Base-by-base conservation (phyloP, 2,888 invertebrate species). In the Dromius quadrimaculatus region DNA sequence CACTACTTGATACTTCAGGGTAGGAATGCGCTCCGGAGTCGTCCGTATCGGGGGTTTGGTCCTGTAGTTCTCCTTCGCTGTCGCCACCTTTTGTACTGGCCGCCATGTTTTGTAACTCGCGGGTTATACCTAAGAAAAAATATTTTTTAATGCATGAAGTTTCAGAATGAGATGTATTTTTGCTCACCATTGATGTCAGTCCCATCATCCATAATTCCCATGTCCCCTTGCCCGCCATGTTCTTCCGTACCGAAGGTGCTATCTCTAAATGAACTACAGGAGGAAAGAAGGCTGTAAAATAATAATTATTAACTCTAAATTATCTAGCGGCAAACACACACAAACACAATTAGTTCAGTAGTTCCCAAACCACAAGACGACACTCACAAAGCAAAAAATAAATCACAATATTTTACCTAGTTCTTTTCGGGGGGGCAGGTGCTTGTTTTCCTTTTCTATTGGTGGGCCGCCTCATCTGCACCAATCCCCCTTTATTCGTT, bases 381-480 rank as follows among this genome's bases (percentile, higher is more conserved):
- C 36, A 36, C 36, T 59, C 59, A 59, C 9, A 19, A 59, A 36
- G 36, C 59, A 59, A 41, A 59, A 34, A 20, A 59, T 36, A 34
- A 2, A 36, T 19, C 6, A 32, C 13, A 32, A 32, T n/a, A n/a
- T 32, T 36, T 36, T 84, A 94, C 94, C 94, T 95, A 75, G 97
- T 97, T 76, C 97, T 87, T 83, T 97, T 96, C 28, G 97, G 97
- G 72, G 97, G 97, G 15, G 95, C 93, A 45, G 98, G 98, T 22
- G 97, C 96, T 79, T 94, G 94, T 82, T 96, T 96, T 75, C 95
- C 95, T 79, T 93, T 92, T 75, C 94, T 89, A 82, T 94, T 94
- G 72, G 93, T 94, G 62, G 93, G 91, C 76, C 94, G 87, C 72
- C 94, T 87, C 90, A 95, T 88, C 84, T 94, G 94, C 61, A 95